Evolutionary conservation across 2,888 invertebrate species (phyloP).

Genomic region (Stramonita haemastoma): DNA sequence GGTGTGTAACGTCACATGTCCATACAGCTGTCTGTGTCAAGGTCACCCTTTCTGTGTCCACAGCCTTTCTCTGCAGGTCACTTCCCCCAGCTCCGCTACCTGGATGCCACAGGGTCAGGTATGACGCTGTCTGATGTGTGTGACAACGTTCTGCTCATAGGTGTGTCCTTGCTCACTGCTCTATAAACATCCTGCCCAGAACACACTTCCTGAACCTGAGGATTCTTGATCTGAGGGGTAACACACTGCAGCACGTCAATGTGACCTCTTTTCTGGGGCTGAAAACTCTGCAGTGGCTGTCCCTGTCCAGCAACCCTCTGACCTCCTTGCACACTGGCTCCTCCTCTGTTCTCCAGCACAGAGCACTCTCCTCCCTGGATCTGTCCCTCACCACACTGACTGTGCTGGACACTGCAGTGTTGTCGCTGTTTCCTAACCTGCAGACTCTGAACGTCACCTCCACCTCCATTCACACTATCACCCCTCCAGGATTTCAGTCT

Average conservation of each 20-base stretch:
- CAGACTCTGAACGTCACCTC: not conserved
- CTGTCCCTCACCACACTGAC: not conserved
- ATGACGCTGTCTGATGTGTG: not conserved
- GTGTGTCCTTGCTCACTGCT: not conserved
- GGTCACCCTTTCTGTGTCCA: constrained; percentile 25
- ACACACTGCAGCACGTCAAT: constrained; percentile 8
- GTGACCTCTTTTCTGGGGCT: not conserved
- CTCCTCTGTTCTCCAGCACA: not conserved
- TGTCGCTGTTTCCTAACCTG: not conserved
- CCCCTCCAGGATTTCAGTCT: not conserved
- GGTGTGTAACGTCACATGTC: constrained; percentile 29
- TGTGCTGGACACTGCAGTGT: not conserved
- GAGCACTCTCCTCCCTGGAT: not conserved
- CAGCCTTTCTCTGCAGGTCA: not conserved
- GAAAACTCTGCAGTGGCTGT: not conserved
- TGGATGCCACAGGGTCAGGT: constrained; percentile 19
- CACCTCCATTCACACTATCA: not conserved
- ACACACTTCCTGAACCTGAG: constrained; percentile 1
- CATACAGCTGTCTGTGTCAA: constrained; percentile 32
- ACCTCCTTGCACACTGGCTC: not conserved
- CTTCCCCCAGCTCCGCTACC: not conserved
- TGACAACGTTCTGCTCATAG: not conserved
- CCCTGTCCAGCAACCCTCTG: constrained; percentile 20
- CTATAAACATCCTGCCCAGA: not conserved
- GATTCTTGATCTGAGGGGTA: constrained; percentile 21